Evolutionary conservation across 2,888 invertebrate species (phyloP).

Genomic region (Chaetoderma sp.): DNA sequence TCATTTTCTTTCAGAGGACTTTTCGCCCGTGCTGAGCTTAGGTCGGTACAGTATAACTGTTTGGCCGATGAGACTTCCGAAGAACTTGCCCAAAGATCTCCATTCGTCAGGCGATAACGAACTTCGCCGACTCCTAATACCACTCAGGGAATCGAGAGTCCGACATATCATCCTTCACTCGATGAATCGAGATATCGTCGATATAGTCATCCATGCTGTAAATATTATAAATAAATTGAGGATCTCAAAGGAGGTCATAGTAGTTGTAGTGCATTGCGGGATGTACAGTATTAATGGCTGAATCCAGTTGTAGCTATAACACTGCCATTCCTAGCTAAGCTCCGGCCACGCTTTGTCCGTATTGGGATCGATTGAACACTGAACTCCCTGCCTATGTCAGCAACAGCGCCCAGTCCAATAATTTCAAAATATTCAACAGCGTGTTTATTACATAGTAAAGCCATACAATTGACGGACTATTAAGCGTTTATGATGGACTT

Average conservation of each 20-base stretch:
- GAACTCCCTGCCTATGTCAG: too few relatives aligned
- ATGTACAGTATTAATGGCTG: too few relatives aligned
- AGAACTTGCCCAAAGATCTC: slow-evolving; percentile 28
- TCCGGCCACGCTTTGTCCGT: too few relatives aligned
- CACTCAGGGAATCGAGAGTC: slow-evolving; percentile 50
- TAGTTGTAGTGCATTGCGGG: too few relatives aligned
- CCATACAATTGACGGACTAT: too few relatives aligned
- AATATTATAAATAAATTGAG: slow-evolving; percentile 1
- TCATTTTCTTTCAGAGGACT: slow-evolving; percentile 46
- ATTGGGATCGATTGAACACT: too few relatives aligned
- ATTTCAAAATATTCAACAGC: too few relatives aligned
- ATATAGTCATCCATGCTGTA: slow-evolving; percentile 51
- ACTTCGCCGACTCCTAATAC: slow-evolving; percentile 49
- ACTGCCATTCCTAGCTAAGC: too few relatives aligned
- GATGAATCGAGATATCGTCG: slow-evolving; percentile 50
- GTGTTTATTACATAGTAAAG: too few relatives aligned
- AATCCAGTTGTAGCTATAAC: too few relatives aligned
- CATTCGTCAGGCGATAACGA: slow-evolving; percentile 41
- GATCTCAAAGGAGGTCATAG: not conserved
- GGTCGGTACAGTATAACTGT: slow-evolving; percentile 46
- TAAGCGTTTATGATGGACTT: too few relatives aligned
- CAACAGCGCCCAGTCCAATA: too few relatives aligned
- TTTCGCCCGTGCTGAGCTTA: slow-evolving; percentile 52
- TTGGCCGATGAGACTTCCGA: slow-evolving; percentile 54
- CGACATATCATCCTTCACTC: slow-evolving; percentile 56